Evolutionary conservation across 1,140 invertebrate species (phyloP).

Genomic region (Tetramorium simillimum): DNA sequence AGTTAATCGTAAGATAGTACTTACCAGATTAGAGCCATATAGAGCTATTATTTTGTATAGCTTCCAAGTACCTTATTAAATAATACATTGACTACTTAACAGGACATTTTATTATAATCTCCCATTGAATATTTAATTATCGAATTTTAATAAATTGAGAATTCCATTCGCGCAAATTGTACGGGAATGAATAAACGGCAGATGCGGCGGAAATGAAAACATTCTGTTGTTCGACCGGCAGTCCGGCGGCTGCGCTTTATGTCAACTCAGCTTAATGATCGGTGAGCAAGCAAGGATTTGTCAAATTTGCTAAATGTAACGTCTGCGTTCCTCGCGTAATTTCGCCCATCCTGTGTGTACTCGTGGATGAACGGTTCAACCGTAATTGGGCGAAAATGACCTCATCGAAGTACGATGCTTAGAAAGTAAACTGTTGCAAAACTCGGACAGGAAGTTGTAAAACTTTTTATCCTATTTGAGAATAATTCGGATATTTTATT

Average conservation of each 20-base stretch:
- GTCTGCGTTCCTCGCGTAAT: constrained; percentile 55
- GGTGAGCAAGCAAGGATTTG: constrained; percentile 46
- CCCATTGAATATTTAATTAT: not conserved
- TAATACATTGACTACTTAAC: not conserved
- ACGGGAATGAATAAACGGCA: not conserved
- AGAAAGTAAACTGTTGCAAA: constrained; percentile 6
- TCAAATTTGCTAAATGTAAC: constrained; percentile 56
- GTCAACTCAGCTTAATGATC: constrained; percentile 59
- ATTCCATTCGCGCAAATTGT: not conserved
- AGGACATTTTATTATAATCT: constrained; percentile 1
- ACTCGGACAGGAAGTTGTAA: not conserved
- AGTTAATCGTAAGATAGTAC: constrained; percentile 17
- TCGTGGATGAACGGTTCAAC: not conserved
- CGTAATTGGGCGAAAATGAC: constrained; percentile 21
- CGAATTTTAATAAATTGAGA: not conserved
- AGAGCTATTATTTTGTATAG: constrained; percentile 10
- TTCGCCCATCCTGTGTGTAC: constrained; percentile 16
- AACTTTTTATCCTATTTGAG: not conserved
- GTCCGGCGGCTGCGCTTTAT: constrained; percentile 30
- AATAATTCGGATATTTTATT: not conserved
- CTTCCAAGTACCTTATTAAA: not conserved
- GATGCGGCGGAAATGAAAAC: constrained; percentile 38
- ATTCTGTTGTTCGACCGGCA: constrained; percentile 30
- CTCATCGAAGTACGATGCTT: not conserved
- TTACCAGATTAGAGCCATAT: not conserved